Evolutionary conservation across 2,113 vertebrate species (phyloP), one percentile per base, ranked within the genome.

Genomic region (Haliaeetus leucogaster): DNA sequence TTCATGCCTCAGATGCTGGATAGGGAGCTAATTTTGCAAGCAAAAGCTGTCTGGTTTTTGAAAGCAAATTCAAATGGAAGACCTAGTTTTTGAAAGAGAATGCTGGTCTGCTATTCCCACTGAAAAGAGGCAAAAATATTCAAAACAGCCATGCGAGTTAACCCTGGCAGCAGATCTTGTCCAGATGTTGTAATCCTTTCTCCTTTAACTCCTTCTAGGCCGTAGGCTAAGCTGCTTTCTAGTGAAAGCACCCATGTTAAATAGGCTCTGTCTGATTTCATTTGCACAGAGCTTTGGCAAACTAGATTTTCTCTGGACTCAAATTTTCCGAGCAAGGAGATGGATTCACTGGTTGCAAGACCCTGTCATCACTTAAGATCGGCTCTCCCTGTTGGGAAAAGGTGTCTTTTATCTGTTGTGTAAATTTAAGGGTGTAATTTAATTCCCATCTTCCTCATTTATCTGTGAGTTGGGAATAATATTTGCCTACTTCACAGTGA

Each of bases 191-290:
- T 16, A 43, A 66, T 81, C 38, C 77, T 67, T 83, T 42, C 4
- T 25, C 4, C 34, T 56, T 97, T 94, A 95, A 97, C 96, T 94
- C 92, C 68, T 95, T 71, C 89, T 23, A 8, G 72, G 86, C 72
- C 4, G 1, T 3, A 25, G 62, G 77, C 59, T 55, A 22, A 93
- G 67, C 45, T 45, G 26, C 20, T 89, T 82, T 48, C 32, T 7
- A 4, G 19, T 25, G 67, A 27, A 58, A n/a, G 25, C 50, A 26
- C 42, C 67, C 48, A 3, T 13, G n/a, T 38, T 45, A 67, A 62
- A 48, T 25, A 7, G 0, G 5, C 72, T 74, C 55, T 22, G 9
- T 27, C 27, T 0, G 1, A 23, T 71, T 77, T 13, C 9, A 3
- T 72, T 77, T 73, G 20, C 53, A 23, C 8, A 4, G 32, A 34